Evolutionary conservation across 2,888 invertebrate genomes (phyloP).

Genomic region (Drosophila percnosoma): DNA sequence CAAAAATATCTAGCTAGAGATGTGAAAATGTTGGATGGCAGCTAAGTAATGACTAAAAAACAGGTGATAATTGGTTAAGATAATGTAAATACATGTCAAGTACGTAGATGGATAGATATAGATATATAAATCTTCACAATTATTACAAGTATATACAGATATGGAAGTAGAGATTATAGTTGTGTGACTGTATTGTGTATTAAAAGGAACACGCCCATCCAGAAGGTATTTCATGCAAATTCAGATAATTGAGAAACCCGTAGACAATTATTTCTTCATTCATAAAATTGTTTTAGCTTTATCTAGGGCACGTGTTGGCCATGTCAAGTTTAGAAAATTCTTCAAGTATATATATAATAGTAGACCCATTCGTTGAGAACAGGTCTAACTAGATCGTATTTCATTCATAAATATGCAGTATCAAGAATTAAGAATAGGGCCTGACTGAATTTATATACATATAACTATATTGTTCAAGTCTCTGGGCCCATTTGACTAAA

Average conservation of each 20-base stretch:
- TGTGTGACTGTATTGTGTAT: constrained; percentile 15
- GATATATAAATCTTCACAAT: constrained; percentile 16
- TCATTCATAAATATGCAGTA: not conserved
- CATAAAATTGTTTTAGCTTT: not conserved
- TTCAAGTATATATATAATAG: not conserved
- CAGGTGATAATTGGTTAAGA: constrained; percentile 46
- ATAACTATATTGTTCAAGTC: not conserved
- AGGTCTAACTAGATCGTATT: not conserved
- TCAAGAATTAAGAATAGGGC: not conserved
- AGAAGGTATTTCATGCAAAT: constrained; percentile 20
- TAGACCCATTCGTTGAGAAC: not conserved
- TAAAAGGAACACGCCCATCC: constrained; percentile 13
- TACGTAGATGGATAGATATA: constrained; percentile 21
- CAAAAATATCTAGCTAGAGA: constrained; percentile 34
- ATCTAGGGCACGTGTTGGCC: not conserved
- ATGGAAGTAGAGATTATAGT: constrained; percentile 3
- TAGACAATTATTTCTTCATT: not conserved
- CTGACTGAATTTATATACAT: not conserved
- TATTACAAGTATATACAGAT: constrained; percentile 6
- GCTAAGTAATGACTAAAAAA: constrained; percentile 48
- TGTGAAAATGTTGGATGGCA: constrained; percentile 30
- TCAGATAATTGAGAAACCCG: not conserved
- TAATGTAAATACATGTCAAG: constrained; percentile 47
- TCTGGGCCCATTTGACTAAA: not conserved
- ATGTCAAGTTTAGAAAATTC: not conserved